These are phyloP conservation scores for Danaus plexippus DNA, from an alignment of 1,140 invertebrate genomes.

Conservation along the genomic window DNA sequence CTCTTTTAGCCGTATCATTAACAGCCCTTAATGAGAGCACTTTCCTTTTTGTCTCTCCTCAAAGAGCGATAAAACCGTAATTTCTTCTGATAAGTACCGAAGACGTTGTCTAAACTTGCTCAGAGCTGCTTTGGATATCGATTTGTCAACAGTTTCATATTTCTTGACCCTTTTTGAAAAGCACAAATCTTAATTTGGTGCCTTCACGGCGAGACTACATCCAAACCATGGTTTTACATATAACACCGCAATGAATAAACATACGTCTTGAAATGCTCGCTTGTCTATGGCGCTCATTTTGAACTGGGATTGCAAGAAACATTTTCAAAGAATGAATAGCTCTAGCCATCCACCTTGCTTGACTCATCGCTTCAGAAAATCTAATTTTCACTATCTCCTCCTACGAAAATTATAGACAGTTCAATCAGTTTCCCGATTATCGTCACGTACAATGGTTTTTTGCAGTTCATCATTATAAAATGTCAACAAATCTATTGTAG, in stretches of 20 bases:
- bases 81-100: conserved; percentile 15
- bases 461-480: not conserved
- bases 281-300: conserved; percentile 2
- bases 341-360: conserved; percentile 35
- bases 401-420: conserved; percentile 54
- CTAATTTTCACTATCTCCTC: conserved; percentile 32
- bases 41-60: not conserved
- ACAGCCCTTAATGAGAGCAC: conserved; percentile 1
- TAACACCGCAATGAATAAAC: conserved; percentile 2
- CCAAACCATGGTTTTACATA: conserved; percentile 11
- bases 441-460: conserved; percentile 25
- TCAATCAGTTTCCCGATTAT: conserved; percentile 58
- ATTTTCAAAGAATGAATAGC: conserved; percentile 57
- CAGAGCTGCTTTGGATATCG: conserved; percentile 14
- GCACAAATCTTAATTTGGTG: conserved; percentile 17
- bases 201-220: conserved; percentile 16
- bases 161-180: conserved; percentile 12
- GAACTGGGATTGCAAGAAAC: conserved; percentile 6
- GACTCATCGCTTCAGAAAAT: conserved; percentile 39
- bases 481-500: not conserved
- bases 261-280: conserved; percentile 6
- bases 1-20: conserved; percentile 14
- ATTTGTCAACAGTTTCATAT: conserved; percentile 20
- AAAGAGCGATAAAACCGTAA: conserved; percentile 9
- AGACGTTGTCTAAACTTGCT: conserved; percentile 17